phyloP scores from a whole-genome alignment of 64 coral and sea anemone species.

The Montipora foliosa region DNA sequence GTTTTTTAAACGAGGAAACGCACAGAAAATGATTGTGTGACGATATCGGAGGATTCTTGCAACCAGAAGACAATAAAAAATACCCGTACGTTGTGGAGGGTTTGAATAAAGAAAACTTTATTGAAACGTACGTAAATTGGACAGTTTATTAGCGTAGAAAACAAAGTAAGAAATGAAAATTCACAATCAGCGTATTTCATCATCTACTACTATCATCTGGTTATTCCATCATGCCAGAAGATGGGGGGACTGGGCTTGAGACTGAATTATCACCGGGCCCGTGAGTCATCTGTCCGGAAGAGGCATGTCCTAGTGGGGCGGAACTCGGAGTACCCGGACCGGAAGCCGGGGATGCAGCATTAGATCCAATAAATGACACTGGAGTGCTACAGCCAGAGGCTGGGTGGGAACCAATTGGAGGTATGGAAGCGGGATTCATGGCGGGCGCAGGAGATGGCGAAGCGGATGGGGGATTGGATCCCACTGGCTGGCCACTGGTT shows the following conservation, averaged over 20 bases:
- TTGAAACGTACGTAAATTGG: too few relatives aligned
- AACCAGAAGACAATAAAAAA: too few relatives aligned
- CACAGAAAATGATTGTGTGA: too few relatives aligned
- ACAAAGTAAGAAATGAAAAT: neutral
- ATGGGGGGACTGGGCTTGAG: conserved; percentile 46
- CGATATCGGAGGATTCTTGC: too few relatives aligned
- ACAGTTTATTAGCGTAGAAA: neutral
- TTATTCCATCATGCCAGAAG: conserved; percentile 40
- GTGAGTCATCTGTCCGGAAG: conserved; percentile 19
- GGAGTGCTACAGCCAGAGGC: conserved; percentile 74
- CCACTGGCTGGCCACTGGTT: neutral
- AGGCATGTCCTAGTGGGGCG: neutral
- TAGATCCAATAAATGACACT: conserved; percentile 70
- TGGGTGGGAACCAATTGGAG: conserved; percentile 50
- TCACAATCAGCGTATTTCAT: neutral
- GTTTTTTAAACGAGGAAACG: too few relatives aligned
- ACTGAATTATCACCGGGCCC: conserved; percentile 20
- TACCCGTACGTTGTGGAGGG: too few relatives aligned
- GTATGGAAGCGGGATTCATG: conserved; percentile 67
- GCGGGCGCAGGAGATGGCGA: conserved; percentile 3
- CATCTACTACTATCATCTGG: neutral
- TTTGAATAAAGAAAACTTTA: too few relatives aligned
- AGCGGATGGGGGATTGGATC: conserved; percentile 58
- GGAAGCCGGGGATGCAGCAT: conserved; percentile 35
- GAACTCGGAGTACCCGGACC: conserved; percentile 56